Conservation (phyloP, 2,797 vertebrate genomes). For the Girardinus metallicus region DNA sequence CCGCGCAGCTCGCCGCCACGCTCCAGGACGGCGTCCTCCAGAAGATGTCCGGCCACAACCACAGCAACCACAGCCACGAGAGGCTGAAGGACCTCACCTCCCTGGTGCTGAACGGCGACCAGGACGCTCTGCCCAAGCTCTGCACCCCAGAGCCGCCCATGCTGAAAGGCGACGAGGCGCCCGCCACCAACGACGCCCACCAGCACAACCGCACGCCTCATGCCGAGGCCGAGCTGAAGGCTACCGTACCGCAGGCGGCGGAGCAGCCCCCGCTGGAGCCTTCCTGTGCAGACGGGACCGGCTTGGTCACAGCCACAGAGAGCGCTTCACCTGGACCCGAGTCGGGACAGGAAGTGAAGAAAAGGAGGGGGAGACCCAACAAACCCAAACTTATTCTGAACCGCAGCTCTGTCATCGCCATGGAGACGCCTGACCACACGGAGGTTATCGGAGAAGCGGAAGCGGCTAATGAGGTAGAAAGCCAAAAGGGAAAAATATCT, state of each 20-base stretch:
- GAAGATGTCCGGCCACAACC: constrained; percentile 87
- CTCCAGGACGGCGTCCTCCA: constrained; percentile 91
- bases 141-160: constrained; percentile 82
- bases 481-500: not conserved
- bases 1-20: constrained; percentile 87
- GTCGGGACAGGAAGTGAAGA: constrained; percentile 71
- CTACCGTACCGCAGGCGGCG: constrained; percentile 89
- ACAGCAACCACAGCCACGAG: constrained; percentile 85
- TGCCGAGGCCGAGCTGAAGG: constrained; percentile 87
- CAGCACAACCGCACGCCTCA: constrained; percentile 83
- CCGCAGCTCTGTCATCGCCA: constrained; percentile 31
- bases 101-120: constrained; percentile 92
- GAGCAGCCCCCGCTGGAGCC: constrained; percentile 85
- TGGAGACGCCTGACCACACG: constrained; percentile 25
- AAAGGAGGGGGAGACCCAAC: constrained; percentile 84
- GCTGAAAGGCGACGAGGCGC: constrained; percentile 85
- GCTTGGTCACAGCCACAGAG: constrained; percentile 61
- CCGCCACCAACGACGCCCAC: constrained; percentile 73
- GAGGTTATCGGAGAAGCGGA: constrained; percentile 27
- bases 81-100: constrained; percentile 94
- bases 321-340: constrained; percentile 50
- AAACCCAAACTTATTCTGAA: constrained; percentile 83
- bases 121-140: constrained; percentile 84
- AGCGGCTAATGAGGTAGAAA: constrained; percentile 10
- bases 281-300: constrained; percentile 84